Evolutionary conservation across 2,113 vertebrate genomes (phyloP), one percentile per base, ranked within the genome.

Genomic region (Sigmodon hispidus): DNA sequence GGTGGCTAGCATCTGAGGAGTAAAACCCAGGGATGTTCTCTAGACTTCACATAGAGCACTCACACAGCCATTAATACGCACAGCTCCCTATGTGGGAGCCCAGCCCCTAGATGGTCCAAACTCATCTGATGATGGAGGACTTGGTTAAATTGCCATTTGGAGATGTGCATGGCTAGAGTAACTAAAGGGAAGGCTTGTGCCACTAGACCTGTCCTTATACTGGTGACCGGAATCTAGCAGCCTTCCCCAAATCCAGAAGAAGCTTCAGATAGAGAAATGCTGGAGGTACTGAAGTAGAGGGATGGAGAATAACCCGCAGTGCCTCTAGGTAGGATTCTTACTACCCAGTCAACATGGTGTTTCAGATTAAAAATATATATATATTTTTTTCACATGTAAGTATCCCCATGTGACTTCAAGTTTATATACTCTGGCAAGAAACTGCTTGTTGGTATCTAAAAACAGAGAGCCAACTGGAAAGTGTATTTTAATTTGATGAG

Each of bases 351-450:
- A 5, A 19, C 4, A 1, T 0, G 10, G 24, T 19, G 10, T 59
- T 34, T 50, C 70, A 52, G 12, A 29, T 36, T 1, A 0, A 24
- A 40, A 21, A 17, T 9, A 72, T 8, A 34, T 10, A 76, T 3
- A 0, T 17, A 5, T 0, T 0, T 15, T 21, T 43, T 70, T 40
- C 48, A 3, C 4, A 3, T 13, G 0, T 11, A 0, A 8, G 9
- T 5, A 5, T 7, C 4, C 1, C 57, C 4, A 0, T 7, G 73
- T 48, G 1, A 5, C 6, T 1, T 21, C 1, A 3, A 36, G 55
- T 40, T 15, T 19, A 0, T 19, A 0, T 3, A 2, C 43, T 11
- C 15, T 1, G 3, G 19, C 22, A 17, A 26, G 17, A 16, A 1
- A 0, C 0, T 5, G 1, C 5, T 43, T 2, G 0, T 0, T 9